A percentile compares a stretch with the other conserved stretches of the same genome.
These are phyloP conservation scores for Metridium senile DNA, from an alignment of 92 coral and sea anemone species.

Conservation along the genomic window DNA sequence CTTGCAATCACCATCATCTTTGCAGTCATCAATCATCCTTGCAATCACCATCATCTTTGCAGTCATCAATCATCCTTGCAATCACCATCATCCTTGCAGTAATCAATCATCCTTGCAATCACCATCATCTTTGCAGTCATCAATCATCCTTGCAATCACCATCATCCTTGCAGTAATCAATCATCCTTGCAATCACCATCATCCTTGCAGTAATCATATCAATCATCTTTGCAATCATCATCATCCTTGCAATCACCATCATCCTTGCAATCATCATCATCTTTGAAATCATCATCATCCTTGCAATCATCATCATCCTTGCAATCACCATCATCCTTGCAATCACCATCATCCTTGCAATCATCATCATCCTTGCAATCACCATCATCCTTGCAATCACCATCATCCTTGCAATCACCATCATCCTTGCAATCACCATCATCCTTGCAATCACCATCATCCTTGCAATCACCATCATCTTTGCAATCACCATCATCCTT, in stretches of 20 bases:
- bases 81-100: background rate
- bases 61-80: background rate
- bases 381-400: background rate
- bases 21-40: background rate
- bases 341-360: background rate
- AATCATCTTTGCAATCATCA: background rate
- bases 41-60: background rate
- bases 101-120: background rate
- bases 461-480: background rate
- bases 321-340: background rate
- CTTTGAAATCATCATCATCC: background rate
- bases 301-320: background rate
- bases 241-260: background rate
- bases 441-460: background rate
- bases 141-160: background rate
- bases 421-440: background rate
- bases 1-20: background rate
- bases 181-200: background rate
- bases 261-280: background rate
- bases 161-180: background rate
- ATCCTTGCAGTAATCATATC: background rate
- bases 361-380: background rate
- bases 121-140: background rate
- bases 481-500: background rate
- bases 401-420: background rate